These are phyloP conservation scores for Maconellicoccus hirsutus DNA, from an alignment of 1,140 invertebrate species.

Conservation along the genomic window DNA sequence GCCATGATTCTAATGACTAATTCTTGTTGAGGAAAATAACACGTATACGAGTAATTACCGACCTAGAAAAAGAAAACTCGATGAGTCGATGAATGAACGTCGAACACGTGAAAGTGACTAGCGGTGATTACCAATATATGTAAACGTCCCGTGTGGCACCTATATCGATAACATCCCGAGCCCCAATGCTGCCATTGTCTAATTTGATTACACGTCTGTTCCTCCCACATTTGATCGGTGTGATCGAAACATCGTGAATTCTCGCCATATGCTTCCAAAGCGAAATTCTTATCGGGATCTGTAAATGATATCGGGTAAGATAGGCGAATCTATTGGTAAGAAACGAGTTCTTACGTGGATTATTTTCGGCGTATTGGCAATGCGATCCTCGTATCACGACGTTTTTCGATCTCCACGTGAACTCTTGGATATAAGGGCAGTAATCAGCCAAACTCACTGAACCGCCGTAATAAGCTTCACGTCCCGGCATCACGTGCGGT, in stretches of 20 bases:
- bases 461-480: conserved; percentile 69
- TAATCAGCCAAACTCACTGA: conserved; percentile 93
- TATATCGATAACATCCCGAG: conserved; percentile 85
- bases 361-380: conserved; percentile 80
- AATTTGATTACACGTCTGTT: conserved; percentile 69
- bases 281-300: conserved; percentile 85
- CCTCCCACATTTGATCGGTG: conserved; percentile 78
- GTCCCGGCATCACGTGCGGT: conserved; percentile 53
- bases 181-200: conserved; percentile 93
- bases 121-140: conserved; percentile 51
- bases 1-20: conserved; percentile 68
- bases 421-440: conserved; percentile 96
- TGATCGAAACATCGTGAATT: conserved; percentile 85
- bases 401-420: conserved; percentile 83
- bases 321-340: neutral
- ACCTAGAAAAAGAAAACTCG: too few relatives aligned
- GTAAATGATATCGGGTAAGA: conserved; percentile 30
- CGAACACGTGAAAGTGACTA: too few relatives aligned
- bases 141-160: conserved; percentile 58
- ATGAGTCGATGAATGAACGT: too few relatives aligned
- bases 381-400: conserved; percentile 77
- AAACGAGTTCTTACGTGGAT: conserved; percentile 58
- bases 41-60: conserved; percentile 78
- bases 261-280: conserved; percentile 75
- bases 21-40: conserved; percentile 75